Evolutionary conservation across 2,888 invertebrate genomes (phyloP), one percentile per base, ranked within the genome.

Genomic region (Eristalis pertinax): DNA sequence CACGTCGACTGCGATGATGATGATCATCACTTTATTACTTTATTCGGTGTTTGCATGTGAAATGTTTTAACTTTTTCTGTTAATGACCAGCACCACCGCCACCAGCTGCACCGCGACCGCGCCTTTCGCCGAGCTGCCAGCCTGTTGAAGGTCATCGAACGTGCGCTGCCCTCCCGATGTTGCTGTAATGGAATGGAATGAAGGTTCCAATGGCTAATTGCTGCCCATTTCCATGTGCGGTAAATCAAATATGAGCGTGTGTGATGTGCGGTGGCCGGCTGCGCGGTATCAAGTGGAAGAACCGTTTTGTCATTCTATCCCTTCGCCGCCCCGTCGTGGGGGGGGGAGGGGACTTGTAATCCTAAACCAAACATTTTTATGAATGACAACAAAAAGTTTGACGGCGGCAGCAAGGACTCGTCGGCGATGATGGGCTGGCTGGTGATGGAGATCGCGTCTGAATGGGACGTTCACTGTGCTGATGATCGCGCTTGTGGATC

Each of bases 1-100:
- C 22, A 67, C 65, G 29, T 32, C 19, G 64, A 32, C 35, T n/a
- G 35, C 69, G 64, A 78, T 72, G 84, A 67, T 74, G 64, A 75
- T 70, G 75, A 84, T 70, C 76, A 76, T 81, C 65, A 64, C 73
- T 85, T 85, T 82, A 85, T 85, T 82, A 77, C 82, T 85, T 73
- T 85, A 84, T 85, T 82, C 82, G 73, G 82, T 82, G 85, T 82
- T 85, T 73, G 82, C 85, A 85, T 85, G 85, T 85, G 73, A 85
- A 82, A 82, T 82, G 85, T 82, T 85, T 85, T 85, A 82, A 85
- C 82, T 85, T 82, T 76, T 50, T 77, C 74, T 85, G 82, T 85
- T 85, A 85, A 85, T 85, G 85, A 85, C 78, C 73, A 38, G 67
- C 78, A 86, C 24, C 26, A 60, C 26, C 5, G 2, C 8, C 24